Conservation (phyloP, 2,797 vertebrate genomes). For the Lemur catta region DNA sequence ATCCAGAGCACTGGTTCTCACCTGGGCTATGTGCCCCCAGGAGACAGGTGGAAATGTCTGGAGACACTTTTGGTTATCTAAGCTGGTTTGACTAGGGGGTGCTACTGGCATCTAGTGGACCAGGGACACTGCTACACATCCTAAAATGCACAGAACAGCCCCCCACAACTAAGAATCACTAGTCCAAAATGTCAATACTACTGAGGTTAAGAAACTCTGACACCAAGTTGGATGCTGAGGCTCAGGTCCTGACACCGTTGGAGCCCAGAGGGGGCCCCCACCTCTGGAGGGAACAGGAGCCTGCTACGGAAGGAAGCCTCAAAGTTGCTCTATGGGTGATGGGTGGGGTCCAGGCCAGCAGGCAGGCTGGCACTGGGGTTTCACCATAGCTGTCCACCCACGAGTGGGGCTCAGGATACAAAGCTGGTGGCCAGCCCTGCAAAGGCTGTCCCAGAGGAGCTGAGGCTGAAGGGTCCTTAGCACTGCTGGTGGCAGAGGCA, state of each 20-base stretch:
- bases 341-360: background rate
- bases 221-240: background rate
- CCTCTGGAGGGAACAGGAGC: background rate
- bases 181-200: background rate
- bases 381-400: background rate
- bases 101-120: background rate
- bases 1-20: background rate
- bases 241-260: background rate
- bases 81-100: background rate
- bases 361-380: background rate
- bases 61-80: background rate
- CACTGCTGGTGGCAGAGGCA: background rate
- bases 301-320: background rate
- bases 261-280: background rate
- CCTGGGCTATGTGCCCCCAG: background rate
- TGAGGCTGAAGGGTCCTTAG: background rate
- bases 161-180: background rate
- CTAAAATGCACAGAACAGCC: background rate
- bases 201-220: background rate
- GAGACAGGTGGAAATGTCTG: background rate
- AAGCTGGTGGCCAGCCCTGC: background rate
- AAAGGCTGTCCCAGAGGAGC: background rate
- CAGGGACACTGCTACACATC: background rate
- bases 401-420: background rate
- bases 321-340: background rate